Conservation (phyloP, 2,888 invertebrate genomes). For the Stenolophus ochropezus region DNA sequence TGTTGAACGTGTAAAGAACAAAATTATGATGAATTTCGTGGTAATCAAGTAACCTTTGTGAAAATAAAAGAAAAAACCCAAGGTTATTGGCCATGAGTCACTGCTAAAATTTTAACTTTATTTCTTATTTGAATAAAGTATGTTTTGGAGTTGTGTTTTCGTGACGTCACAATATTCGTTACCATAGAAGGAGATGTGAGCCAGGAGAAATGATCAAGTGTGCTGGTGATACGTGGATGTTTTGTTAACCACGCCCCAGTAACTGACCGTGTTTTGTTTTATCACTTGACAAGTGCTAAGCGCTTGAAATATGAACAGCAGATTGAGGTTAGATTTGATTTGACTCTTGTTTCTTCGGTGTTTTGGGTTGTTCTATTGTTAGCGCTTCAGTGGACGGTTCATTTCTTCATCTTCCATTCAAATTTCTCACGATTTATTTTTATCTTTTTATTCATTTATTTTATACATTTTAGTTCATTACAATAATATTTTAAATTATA, state of each 20-base stretch:
- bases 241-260: constrained; percentile 21
- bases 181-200: constrained; percentile 34
- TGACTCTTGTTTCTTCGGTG: background rate
- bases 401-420: background rate
- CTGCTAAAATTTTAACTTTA: background rate
- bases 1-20: too few relatives aligned
- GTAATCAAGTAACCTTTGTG: background rate
- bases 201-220: constrained; percentile 29
- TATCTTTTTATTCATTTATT: background rate
- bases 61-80: background rate
- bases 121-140: background rate
- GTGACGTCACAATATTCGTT: constrained; percentile 30
- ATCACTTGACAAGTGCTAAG: constrained; percentile 11
- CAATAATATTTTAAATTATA: too few relatives aligned
- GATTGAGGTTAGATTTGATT: constrained; percentile 3
- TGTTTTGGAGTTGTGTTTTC: background rate
- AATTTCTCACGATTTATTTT: constrained; percentile 5
- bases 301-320: background rate
- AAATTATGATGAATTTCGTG: too few relatives aligned
- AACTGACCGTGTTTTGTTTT: constrained; percentile 30
- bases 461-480: background rate
- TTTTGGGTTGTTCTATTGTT: background rate
- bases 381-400: background rate
- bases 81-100: background rate
- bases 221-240: constrained; percentile 36